These are phyloP conservation scores for Pelagia noctiluca DNA, from an alignment of 30 jellyfish, hydroid and myxozoan species.

Conservation along the genomic window DNA sequence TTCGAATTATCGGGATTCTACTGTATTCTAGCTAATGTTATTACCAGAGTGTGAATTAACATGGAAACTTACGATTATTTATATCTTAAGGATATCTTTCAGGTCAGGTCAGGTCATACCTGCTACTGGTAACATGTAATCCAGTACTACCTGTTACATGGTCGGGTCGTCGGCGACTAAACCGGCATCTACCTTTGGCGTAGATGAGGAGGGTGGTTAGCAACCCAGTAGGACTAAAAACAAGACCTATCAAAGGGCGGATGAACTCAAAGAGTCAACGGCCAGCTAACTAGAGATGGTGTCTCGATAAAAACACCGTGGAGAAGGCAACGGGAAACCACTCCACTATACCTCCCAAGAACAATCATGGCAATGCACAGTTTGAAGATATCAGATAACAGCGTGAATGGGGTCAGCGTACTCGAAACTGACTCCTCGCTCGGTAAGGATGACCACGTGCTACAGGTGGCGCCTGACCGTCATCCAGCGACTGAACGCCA, in stretches of 20 bases:
- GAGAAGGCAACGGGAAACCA: conserved; percentile 66
- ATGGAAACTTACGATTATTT: too few species aligned
- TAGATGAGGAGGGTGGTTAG: conserved; percentile 44
- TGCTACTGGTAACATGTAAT: conserved; percentile 12
- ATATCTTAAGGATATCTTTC: too few species aligned
- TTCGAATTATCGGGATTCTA: too few species aligned
- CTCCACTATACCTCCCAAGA: conserved; percentile 44
- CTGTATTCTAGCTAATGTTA: too few species aligned
- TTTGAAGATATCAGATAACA: conserved; percentile 2
- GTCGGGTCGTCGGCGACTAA: conserved; percentile 47
- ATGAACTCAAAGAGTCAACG: conserved; percentile 50
- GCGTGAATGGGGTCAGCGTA: conserved; percentile 31
- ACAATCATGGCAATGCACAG: conserved; percentile 45
- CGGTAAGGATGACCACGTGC: conserved; percentile 41
- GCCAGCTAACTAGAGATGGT: conserved; percentile 63
- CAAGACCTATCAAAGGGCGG: conserved; percentile 73
- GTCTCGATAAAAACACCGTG: conserved; percentile 31
- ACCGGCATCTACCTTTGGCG: conserved; percentile 20
- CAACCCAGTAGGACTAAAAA: conserved; percentile 64
- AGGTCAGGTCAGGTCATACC: conserved; percentile 13
- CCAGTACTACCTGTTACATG: conserved; percentile 28
- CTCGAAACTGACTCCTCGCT: conserved; percentile 21
- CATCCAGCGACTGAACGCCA: conserved; percentile 45
- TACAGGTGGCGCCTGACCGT: conserved; percentile 55
- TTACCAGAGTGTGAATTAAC: too few species aligned